A percentile compares a stretch with the other conserved stretches of the same genome.
Conservation (phyloP, 2,888 invertebrate genomes). For the Agriopis aurantiaria region DNA sequence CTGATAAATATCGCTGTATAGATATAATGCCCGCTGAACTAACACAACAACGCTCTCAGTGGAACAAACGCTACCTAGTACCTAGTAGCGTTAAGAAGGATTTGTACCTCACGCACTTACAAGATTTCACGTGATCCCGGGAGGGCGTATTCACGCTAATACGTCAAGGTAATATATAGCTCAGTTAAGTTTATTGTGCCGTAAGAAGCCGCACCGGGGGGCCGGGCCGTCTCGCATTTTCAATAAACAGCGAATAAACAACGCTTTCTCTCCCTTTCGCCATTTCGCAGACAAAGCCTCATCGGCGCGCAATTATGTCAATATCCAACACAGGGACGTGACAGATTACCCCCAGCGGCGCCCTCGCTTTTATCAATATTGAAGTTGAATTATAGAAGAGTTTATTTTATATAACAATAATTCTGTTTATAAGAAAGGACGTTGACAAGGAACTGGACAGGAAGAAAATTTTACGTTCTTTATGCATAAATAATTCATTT, state of each 20-base stretch:
- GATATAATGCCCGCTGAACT: not conserved
- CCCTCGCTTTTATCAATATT: conserved; percentile 41
- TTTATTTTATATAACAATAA: conserved; percentile 33
- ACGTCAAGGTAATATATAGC: conserved; percentile 6
- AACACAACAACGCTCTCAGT: not conserved
- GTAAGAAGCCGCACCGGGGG: conserved; percentile 30
- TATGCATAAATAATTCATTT: not conserved
- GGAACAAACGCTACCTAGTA: not conserved
- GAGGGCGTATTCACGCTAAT: not conserved
- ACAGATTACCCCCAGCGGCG: conserved; percentile 50
- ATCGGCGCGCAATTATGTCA: conserved; percentile 62
- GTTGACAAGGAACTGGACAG: not conserved
- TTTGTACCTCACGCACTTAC: conserved; percentile 5
- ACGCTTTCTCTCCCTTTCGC: conserved; percentile 45
- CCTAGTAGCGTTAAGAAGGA: not conserved
- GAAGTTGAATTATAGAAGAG: conserved; percentile 35
- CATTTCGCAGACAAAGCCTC: conserved; percentile 35
- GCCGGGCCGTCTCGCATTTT: conserved; percentile 48
- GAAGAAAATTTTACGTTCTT: conserved; percentile 5
- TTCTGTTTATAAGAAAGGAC: conserved; percentile 7
- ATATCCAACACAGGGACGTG: conserved; percentile 52
- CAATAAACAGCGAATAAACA: conserved; percentile 52
- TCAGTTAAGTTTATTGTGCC: conserved; percentile 15
- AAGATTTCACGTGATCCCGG: conserved; percentile 8
- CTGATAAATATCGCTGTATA: no score